phyloP scores from a whole-genome alignment of 1,140 invertebrate genomes.

The Drosophila seguyi region DNA sequence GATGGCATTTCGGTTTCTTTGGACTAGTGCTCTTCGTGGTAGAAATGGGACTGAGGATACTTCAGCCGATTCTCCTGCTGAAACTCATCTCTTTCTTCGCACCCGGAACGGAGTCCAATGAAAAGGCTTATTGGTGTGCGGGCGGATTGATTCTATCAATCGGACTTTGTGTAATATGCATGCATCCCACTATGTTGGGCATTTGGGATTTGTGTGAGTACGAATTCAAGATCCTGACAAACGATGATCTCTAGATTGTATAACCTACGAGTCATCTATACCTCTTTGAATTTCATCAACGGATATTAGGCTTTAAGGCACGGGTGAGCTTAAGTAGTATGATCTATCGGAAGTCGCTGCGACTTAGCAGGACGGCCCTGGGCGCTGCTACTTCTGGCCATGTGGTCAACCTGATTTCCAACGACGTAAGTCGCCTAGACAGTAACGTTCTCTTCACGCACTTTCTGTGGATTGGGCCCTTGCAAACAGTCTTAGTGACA shows the following conservation, averaged over 20 bases:
- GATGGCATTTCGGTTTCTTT: conserved; percentile 56
- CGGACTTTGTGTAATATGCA: conserved; percentile 89
- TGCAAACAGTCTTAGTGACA: conserved; percentile 91
- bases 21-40: conserved; percentile 67
- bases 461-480: conserved; percentile 92
- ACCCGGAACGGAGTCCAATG: conserved; percentile 81
- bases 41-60: conserved; percentile 86
- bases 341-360: conserved; percentile 84
- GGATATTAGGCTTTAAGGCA: conserved; percentile 87
- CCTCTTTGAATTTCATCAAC: not conserved
- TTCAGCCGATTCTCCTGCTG: conserved; percentile 90
- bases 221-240: no score
- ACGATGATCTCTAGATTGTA: not conserved
- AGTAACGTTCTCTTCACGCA: conserved; percentile 88
- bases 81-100: conserved; percentile 88
- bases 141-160: conserved; percentile 89
- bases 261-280: no score
- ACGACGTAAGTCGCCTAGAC: conserved; percentile 93
- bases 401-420: conserved; percentile 96
- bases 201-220: conserved; percentile 88
- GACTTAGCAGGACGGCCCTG: conserved; percentile 89
- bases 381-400: conserved; percentile 93
- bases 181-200: conserved; percentile 92
- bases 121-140: conserved; percentile 89
- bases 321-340: conserved; percentile 90